Base-by-base conservation (phyloP, 2,797 vertebrate genomes). In the Myiotriccus ornatus region DNA sequence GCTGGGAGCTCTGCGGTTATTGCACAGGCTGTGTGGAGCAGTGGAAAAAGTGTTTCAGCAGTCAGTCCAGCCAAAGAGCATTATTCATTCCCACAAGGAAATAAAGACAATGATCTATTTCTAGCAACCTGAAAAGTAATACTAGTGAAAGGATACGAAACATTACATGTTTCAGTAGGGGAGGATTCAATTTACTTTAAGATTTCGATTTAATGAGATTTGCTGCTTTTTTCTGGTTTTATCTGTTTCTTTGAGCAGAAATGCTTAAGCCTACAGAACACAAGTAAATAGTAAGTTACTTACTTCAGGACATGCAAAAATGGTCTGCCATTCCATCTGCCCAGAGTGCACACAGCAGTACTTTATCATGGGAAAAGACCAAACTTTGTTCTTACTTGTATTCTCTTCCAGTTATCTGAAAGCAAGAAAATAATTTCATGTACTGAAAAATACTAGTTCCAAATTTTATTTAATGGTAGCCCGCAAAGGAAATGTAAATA, bases 111-210 rank as follows among this genome's bases (percentile, higher is more conserved):
- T 91, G 32, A 87, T 96, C 90, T 95, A 34, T 94, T 96, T 95
- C 60, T 96, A 75, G 82, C 90, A 93, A 94, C 60, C 44, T 92
- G 91, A 87, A 95, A 88, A 93, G 30, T 79, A 77, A 74, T 55
- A 9, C 64, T 41, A 28, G n/a, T 34, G 68, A 83, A 43, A 68
- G 63, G 32, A 16, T 62, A 71, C 62, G 56, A 93, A 70, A 30
- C 56, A 65, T 83, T 91, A 22, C 84, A 28, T 4, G 3, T 63
- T 80, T 90, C 73, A 67, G 30, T 55, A 53, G 47, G 78, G n/a
- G 35, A 43, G 50, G 59, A 75, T 84, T 96, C 92, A 37, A 4
- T 60, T 55, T 87, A 39, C 59, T 59, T 27, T 10, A 44, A 53
- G 44, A 30, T 69, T 87, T 69, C 10, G 11, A 52, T 78, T 62